These are phyloP conservation scores for Agrotis exclamationis DNA, from an alignment of 2,888 invertebrate genomes.

Conservation along the genomic window DNA sequence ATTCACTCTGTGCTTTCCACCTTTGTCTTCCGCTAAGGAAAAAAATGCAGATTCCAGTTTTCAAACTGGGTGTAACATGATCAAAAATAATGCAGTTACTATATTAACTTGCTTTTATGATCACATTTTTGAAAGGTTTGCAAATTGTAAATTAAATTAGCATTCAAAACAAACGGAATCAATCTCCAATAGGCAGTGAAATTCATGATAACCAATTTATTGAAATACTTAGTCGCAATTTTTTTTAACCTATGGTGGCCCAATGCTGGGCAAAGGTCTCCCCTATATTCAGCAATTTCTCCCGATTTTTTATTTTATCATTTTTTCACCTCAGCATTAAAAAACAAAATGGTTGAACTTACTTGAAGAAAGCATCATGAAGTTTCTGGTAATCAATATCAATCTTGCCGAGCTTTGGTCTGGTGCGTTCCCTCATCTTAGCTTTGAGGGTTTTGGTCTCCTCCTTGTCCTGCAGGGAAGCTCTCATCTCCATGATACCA, in stretches of 20 bases:
- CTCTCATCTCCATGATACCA: conserved; percentile 99
- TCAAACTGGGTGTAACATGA: conserved; percentile 74
- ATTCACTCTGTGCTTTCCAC: neutral
- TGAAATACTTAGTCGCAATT: neutral
- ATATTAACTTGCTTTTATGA: conserved; percentile 66
- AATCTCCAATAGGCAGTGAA: neutral
- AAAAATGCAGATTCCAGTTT: conserved; percentile 67
- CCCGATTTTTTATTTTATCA: neutral
- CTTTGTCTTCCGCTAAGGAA: conserved; percentile 53
- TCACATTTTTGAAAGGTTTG: conserved; percentile 49
- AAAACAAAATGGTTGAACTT: conserved; percentile 51
- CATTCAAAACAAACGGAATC: neutral
- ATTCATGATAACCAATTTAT: neutral
- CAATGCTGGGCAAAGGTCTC: neutral
- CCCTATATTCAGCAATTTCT: neutral
- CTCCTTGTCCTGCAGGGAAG: conserved; percentile 99
- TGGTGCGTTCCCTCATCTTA: conserved; percentile 98
- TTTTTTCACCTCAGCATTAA: neutral
- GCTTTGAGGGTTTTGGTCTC: conserved; percentile 98
- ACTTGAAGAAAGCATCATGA: conserved; percentile 99
- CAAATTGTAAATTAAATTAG: neutral
- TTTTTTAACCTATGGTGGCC: neutral
- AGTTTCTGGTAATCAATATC: conserved; percentile 99
- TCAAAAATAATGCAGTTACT: conserved; percentile 67
- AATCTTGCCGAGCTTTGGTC: conserved; percentile 99